Evolutionary conservation across 2,113 vertebrate species (phyloP), one percentile per base, ranked within the genome.

Genomic region (Panurus biarmicus): DNA sequence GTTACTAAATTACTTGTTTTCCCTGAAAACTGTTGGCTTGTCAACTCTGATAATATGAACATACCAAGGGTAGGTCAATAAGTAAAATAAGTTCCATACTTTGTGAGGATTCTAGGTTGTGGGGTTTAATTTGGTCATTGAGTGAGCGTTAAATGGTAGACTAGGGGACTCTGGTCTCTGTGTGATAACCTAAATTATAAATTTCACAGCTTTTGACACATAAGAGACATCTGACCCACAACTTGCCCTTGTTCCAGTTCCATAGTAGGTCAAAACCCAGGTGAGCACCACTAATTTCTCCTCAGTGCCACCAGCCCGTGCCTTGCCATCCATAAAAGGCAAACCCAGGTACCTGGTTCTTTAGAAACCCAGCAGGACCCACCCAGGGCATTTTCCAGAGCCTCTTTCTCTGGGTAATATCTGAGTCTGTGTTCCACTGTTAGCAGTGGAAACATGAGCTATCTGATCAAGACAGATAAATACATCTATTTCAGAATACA

Each of bases 401-500:
- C 56, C 19, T 21, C 1, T 72, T 76, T 40, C 31, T 45, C 67
- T 50, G 35, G 31, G 62, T 22, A 28, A 64, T 53, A 23, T 50
- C 72, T 1, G 54, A 66, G 60, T 28, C 33, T n/a, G 7, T 31
- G 15, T 40, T 79, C 14, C 66, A 33, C 25, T 13, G 10, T 22
- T 53, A 90, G 82, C 44, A 81, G 87, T 48, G 35, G 75, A 94
- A 96, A 77, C 12, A 9, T 54, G 72, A 94, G 69, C 40, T 95
- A 74, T 80, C 56, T 64, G 88, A 93, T 93, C 75, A 60, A 90
- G 83, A 90, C 47, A 74, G 79, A 94, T 22, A 95, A 94, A 96
- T 92, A 93, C 48, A 51, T 94, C 87, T 96, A 95, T 87, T 93
- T 96, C 86, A 85, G 66, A 83, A 89, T 58, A 82, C 66, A 74